Evolutionary conservation across 2,888 invertebrate genomes (phyloP).

Genomic region (Trachelus tabidus): DNA sequence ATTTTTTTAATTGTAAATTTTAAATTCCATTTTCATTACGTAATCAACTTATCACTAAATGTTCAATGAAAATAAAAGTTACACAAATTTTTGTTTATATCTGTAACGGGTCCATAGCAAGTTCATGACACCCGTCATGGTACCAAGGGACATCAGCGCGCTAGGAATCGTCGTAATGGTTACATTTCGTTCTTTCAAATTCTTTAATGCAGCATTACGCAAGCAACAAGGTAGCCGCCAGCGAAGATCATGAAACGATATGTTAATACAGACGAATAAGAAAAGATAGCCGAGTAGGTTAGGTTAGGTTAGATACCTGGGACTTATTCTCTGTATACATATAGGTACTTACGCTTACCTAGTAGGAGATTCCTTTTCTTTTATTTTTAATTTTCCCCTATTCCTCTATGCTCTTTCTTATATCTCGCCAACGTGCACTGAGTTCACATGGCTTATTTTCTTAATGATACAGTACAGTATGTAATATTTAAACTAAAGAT

Average conservation of each 20-base stretch:
- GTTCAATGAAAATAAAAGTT: not conserved
- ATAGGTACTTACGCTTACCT: not conserved
- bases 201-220: not conserved
- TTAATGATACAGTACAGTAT: not conserved
- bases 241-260: not conserved
- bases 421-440: not conserved
- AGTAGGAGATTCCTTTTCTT: not conserved
- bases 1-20: no score
- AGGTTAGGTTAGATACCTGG: no score
- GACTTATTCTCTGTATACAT: not conserved
- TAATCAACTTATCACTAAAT: not conserved
- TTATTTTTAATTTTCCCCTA: not conserved
- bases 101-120: not conserved
- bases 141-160: not conserved
- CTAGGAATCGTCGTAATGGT: not conserved
- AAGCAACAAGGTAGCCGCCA: not conserved
- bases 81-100: not conserved
- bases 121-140: not conserved
- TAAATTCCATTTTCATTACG: not conserved
- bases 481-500: not conserved
- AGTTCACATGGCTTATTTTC: not conserved
- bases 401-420: not conserved
- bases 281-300: not conserved
- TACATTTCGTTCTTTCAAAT: not conserved
- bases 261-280: not conserved